Percentiles rank a stretch among this genome's conserved stretches.
Evolutionary conservation across 2,888 invertebrate genomes (phyloP).

Genomic region (Emmelina monodactyla): DNA sequence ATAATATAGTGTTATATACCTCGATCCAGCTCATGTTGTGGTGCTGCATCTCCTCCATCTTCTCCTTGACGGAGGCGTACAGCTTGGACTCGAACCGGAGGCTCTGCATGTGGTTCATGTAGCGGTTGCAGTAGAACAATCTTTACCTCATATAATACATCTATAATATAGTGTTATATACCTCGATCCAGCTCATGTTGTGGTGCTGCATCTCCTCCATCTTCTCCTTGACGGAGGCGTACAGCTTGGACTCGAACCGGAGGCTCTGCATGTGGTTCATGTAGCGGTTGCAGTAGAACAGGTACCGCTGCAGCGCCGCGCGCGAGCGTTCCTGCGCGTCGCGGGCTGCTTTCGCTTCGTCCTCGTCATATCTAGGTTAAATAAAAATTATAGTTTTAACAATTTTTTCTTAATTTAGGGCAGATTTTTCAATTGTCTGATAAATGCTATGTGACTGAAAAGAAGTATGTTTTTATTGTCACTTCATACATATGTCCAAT

Average conservation of each 20-base stretch:
- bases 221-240: conserved; percentile 94
- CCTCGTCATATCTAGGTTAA: conserved; percentile 91
- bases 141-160: too few relatives aligned
- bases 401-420: too few relatives aligned
- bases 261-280: conserved; percentile 99
- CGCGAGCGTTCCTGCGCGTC: conserved; percentile 96
- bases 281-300: conserved; percentile 98
- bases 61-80: conserved; percentile 93
- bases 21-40: conserved; percentile 99
- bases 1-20: too few relatives aligned
- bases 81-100: conserved; percentile 97
- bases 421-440: too few relatives aligned
- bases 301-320: conserved; percentile 93
- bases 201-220: conserved; percentile 99
- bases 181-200: conserved; percentile 99
- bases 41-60: conserved; percentile 99
- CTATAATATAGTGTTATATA: too few relatives aligned
- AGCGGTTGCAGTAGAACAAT: conserved; percentile 99
- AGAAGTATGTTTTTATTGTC: too few relatives aligned
- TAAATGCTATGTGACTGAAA: too few relatives aligned
- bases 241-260: conserved; percentile 96
- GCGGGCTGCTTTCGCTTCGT: conserved; percentile 94
- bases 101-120: conserved; percentile 99
- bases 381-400: too few relatives aligned
- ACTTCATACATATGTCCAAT: too few relatives aligned